Percentiles rank a stretch among this genome's conserved stretches.
These are phyloP conservation scores for Epizoanthus scotinus DNA, from an alignment of 92 coral and sea anemone species.

Conservation along the genomic window DNA sequence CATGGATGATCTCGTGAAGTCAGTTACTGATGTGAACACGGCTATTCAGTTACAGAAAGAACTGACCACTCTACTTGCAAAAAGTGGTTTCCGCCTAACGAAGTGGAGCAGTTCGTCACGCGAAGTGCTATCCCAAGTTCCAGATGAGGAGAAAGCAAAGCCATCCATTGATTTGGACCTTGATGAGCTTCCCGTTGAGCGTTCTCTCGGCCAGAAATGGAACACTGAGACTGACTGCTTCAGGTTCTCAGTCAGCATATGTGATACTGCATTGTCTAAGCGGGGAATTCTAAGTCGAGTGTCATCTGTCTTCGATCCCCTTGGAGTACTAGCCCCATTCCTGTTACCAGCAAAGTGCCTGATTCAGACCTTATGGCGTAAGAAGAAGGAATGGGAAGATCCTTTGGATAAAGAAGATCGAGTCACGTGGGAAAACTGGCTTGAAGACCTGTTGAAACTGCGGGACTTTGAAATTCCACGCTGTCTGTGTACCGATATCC, in stretches of 20 bases:
- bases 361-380: slow-evolving; percentile 51
- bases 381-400: slow-evolving; percentile 58
- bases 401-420: slow-evolving; percentile 47
- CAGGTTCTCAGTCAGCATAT: slow-evolving; percentile 38
- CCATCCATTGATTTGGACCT: slow-evolving; percentile 40
- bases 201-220: slow-evolving; percentile 57
- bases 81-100: slow-evolving; percentile 44
- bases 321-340: slow-evolving; percentile 58
- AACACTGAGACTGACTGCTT: slow-evolving; percentile 69
- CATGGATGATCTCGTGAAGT: slow-evolving; percentile 62
- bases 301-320: slow-evolving; percentile 54
- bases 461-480: slow-evolving; percentile 46
- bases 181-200: slow-evolving; percentile 59
- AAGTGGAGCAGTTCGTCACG: slow-evolving; percentile 52
- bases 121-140: slow-evolving; percentile 49
- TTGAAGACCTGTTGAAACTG: slow-evolving; percentile 45
- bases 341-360: slow-evolving; percentile 45
- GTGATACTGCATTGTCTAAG: slow-evolving; percentile 38
- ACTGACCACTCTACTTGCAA: slow-evolving; percentile 49
- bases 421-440: slow-evolving; percentile 45
- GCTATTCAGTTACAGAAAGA: slow-evolving; percentile 51
- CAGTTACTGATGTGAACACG: slow-evolving; percentile 46
- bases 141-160: slow-evolving; percentile 42
- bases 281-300: slow-evolving; percentile 48
- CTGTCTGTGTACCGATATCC: slow-evolving; percentile 48